Percentiles rank a stretch among this genome's conserved stretches.
These are phyloP conservation scores for Ictalurus furcatus DNA, from an alignment of 2,113 vertebrate genomes.

Conservation along the genomic window DNA sequence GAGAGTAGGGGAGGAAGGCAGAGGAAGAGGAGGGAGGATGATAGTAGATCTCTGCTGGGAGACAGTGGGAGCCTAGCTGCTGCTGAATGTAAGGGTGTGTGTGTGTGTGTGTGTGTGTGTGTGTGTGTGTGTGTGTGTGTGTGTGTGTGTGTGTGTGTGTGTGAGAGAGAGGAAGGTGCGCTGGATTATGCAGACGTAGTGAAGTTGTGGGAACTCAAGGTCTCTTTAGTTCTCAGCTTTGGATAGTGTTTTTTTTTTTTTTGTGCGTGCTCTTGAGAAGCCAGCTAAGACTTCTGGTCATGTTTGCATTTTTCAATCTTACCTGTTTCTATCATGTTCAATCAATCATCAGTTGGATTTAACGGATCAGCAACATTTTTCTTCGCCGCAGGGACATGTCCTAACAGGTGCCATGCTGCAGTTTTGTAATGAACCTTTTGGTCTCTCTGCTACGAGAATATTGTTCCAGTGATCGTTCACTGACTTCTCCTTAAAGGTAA, in stretches of 20 bases:
- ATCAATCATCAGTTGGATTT: constrained; percentile 12
- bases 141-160: constrained; percentile 1
- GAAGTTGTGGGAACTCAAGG: constrained; percentile 23
- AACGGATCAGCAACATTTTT: background rate
- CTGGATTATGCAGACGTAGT: constrained; percentile 38
- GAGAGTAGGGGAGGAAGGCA: constrained; percentile 27
- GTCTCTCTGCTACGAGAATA: constrained; percentile 47
- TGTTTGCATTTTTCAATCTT: background rate
- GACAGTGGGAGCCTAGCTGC: constrained; percentile 61
- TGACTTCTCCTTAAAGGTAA: constrained; percentile 50
- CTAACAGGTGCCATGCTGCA: constrained; percentile 3
- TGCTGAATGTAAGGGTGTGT: constrained; percentile 45
- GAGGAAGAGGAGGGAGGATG: constrained; percentile 20
- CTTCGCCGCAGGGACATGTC: background rate
- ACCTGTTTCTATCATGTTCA: background rate
- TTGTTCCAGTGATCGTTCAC: constrained; percentile 47
- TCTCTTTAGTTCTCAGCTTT: constrained; percentile 18
- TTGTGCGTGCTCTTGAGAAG: background rate
- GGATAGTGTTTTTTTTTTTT: background rate
- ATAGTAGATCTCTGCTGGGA: constrained; percentile 36
- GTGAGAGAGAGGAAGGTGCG: background rate
- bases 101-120: constrained; percentile 1
- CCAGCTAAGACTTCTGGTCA: background rate
- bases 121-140: background rate
- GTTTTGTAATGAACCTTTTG: background rate